Base-by-base conservation (phyloP, 2,797 vertebrate genomes). In the Bucorvus abyssinicus region DNA sequence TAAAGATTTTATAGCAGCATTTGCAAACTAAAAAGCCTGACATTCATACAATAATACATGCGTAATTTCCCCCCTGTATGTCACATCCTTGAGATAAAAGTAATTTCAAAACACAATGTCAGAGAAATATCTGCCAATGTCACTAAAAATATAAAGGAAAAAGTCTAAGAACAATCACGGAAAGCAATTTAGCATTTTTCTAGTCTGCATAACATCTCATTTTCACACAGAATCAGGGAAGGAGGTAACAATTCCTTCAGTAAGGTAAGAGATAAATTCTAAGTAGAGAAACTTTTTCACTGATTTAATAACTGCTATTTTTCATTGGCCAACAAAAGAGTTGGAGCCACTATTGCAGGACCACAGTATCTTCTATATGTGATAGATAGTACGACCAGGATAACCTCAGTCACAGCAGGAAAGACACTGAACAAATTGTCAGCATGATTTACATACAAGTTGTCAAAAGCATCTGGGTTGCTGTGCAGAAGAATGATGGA, bases 381-480 rank as follows among this genome's bases (percentile, higher is more conserved):
- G 95, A 98, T 97, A 95, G 97, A 97, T 95, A 90, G 79, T 87
- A 82, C 83, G 92, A 91, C 95, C 94, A 97, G 94, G 93, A 95
- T 93, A 97, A 96, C 93, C 94, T 95, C 87, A 93, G 94, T 86
- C 97, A 97, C 98, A 96, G 96, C 96, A 97, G 97, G 97, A 96
- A 95, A 98, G 96, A 96, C 86, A 77, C 2, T 94, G 96, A 98
- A 97, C 95, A 98, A 98, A 98, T 97, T 98, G 97, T 98, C 97
- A 97, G 95, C 95, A 91, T 70, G 89, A 97, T 97, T 98, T 98
- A 97, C 97, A 97, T 93, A 95, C 91, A 97, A 96, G 92, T 97
- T 98, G 97, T 97, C 98, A 97, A 96, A 95, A 98, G 96, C 96
- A 98, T 97, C 97, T 98, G 97, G 96, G 94, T 82, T 97, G 87